A percentile compares a stretch with the other conserved stretches of the same genome.
Evolutionary conservation across 2,797 vertebrate genomes (phyloP).

Genomic region (Botia almorhae): DNA sequence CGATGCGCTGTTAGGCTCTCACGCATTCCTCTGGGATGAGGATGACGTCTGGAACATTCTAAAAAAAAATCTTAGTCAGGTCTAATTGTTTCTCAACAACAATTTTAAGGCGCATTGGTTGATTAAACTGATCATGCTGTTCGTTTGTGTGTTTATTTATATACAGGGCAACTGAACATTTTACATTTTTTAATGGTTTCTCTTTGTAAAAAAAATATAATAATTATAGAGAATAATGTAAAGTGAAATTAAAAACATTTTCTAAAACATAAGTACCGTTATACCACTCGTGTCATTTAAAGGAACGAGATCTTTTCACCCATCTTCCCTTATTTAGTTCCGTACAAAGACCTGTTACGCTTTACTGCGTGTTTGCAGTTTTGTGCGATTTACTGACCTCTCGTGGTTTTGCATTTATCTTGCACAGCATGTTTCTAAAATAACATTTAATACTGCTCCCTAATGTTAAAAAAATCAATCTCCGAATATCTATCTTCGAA

Average conservation of each 20-base stretch:
- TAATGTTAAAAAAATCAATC: too few species aligned
- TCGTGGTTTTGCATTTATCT: neutral
- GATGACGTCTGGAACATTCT: neutral
- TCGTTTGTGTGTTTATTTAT: neutral
- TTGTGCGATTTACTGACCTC: conserved; percentile 9
- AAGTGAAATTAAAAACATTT: neutral
- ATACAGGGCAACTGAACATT: neutral
- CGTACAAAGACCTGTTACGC: conserved; percentile 13
- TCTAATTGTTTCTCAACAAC: neutral
- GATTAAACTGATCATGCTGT: neutral
- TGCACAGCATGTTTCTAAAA: too few species aligned
- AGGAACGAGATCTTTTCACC: neutral
- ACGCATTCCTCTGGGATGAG: conserved; percentile 8
- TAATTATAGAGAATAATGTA: too few species aligned
- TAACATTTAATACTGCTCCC: neutral
- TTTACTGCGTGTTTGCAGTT: neutral
- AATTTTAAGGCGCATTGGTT: neutral
- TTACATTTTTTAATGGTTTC: neutral
- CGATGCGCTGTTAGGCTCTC: neutral
- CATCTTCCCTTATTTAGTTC: neutral
- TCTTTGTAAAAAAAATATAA: too few species aligned
- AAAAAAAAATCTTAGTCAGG: neutral
- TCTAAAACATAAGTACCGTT: neutral
- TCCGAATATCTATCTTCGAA: too few species aligned
- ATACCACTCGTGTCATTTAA: neutral